Evolutionary conservation across 1,140 invertebrate species (phyloP).

Genomic region (Tribolium madens): DNA sequence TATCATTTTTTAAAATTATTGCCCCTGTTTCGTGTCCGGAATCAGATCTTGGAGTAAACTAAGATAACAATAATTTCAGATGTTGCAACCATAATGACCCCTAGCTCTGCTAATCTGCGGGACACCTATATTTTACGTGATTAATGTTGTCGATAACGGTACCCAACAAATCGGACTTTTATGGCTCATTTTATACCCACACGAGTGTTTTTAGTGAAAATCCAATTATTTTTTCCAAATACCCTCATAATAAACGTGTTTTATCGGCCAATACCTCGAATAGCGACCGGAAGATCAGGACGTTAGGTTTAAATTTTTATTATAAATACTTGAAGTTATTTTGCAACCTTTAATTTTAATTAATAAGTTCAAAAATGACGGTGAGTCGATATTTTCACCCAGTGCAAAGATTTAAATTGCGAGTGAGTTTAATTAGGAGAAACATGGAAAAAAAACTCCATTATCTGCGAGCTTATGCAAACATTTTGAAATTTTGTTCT

Average conservation of each 20-base stretch:
- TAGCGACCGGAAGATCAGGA: too few relatives aligned
- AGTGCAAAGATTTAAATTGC: background rate
- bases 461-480: background rate
- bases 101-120: background rate
- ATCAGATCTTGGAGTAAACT: background rate
- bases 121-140: constrained; percentile 25
- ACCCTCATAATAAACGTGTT: background rate
- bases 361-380: background rate
- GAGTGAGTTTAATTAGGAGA: constrained; percentile 4
- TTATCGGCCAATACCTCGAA: background rate
- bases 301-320: background rate
- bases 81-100: constrained; percentile 10
- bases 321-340: constrained; percentile 17
- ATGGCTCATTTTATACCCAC: constrained; percentile 23
- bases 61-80: constrained; percentile 18
- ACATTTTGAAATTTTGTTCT: background rate
- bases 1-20: too few relatives aligned
- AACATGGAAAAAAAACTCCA: constrained; percentile 2
- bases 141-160: constrained; percentile 15
- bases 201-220: constrained; percentile 16
- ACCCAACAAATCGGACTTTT: constrained; percentile 4
- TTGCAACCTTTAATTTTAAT: background rate
- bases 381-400: background rate
- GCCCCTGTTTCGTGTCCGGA: background rate
- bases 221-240: constrained; percentile 10